A percentile compares a stretch with the other conserved stretches of the same genome.
phyloP scores from a whole-genome alignment of 2,888 invertebrate genomes.

The Adelphocoris suturalis region DNA sequence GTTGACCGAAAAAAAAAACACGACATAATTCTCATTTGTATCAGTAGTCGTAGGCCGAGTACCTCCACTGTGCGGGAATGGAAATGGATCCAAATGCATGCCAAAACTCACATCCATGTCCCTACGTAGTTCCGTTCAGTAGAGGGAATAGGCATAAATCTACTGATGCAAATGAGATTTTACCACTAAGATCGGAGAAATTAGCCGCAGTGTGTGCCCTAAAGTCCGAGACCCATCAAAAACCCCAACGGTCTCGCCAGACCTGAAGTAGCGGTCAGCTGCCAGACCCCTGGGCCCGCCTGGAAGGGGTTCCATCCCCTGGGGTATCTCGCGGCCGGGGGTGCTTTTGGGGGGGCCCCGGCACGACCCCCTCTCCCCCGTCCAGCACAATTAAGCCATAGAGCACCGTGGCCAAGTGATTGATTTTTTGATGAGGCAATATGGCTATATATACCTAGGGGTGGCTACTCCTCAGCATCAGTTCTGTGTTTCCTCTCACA shows the following conservation, averaged over 20 bases:
- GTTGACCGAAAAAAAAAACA: too few relatives aligned
- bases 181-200: too few relatives aligned
- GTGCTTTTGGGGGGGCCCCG: neutral
- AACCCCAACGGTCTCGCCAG: neutral
- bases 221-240: neutral
- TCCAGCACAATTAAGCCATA: slow-evolving; percentile 72
- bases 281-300: neutral
- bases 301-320: slow-evolving; percentile 27
- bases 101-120: too few relatives aligned
- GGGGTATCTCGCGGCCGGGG: neutral
- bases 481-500: slow-evolving; percentile 70
- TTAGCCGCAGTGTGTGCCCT: too few relatives aligned
- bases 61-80: too few relatives aligned
- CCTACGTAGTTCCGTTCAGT: too few relatives aligned
- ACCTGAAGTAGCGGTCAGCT: slow-evolving; percentile 20
- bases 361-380: neutral
- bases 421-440: slow-evolving; percentile 74
- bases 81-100: too few relatives aligned
- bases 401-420: slow-evolving; percentile 73
- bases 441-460: slow-evolving; percentile 72
- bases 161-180: too few relatives aligned
- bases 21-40: too few relatives aligned
- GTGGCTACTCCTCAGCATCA: slow-evolving; percentile 66
- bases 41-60: too few relatives aligned
- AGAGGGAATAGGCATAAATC: too few relatives aligned